Evolutionary conservation across 2,888 invertebrate genomes (phyloP).

Genomic region (Limenitis camilla): DNA sequence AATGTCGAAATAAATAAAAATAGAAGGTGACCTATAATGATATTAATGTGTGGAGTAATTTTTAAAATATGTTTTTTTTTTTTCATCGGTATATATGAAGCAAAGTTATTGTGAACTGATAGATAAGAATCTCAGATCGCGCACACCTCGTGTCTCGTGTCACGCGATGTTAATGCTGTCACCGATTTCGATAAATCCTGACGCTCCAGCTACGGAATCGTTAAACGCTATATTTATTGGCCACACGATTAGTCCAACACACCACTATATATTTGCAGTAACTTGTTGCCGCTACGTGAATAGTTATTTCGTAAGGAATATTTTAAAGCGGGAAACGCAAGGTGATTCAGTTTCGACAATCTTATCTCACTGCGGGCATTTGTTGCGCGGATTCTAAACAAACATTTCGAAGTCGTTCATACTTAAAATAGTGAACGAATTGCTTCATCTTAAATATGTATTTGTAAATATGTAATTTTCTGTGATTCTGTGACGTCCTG

Average conservation of each 20-base stretch:
- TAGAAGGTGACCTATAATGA: no score
- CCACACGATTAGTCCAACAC: conserved; percentile 11
- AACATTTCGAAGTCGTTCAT: conserved; percentile 3
- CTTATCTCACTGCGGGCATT: neutral
- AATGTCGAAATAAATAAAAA: no score
- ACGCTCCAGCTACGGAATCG: conserved; percentile 8
- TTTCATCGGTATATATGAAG: neutral
- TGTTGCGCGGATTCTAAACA: neutral
- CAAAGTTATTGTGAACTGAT: neutral
- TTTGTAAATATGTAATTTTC: no score
- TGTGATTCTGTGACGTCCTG: no score
- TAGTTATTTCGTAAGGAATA: conserved; percentile 15
- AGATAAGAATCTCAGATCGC: conserved; percentile 2
- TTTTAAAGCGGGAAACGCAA: conserved; percentile 16
- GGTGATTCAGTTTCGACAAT: conserved; percentile 12
- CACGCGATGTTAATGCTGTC: conserved; percentile 9
- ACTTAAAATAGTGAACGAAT: neutral
- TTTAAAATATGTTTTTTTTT: neutral
- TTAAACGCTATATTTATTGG: conserved; percentile 14
- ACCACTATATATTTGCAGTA: conserved; percentile 10
- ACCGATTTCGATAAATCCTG: conserved; percentile 7
- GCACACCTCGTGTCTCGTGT: conserved; percentile 4
- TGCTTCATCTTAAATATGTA: neutral
- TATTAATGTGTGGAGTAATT: no score
- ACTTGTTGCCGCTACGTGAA: conserved; percentile 13